These are phyloP conservation scores for Pituophis catenifer DNA, from an alignment of 2,113 vertebrate species.

Conservation along the genomic window DNA sequence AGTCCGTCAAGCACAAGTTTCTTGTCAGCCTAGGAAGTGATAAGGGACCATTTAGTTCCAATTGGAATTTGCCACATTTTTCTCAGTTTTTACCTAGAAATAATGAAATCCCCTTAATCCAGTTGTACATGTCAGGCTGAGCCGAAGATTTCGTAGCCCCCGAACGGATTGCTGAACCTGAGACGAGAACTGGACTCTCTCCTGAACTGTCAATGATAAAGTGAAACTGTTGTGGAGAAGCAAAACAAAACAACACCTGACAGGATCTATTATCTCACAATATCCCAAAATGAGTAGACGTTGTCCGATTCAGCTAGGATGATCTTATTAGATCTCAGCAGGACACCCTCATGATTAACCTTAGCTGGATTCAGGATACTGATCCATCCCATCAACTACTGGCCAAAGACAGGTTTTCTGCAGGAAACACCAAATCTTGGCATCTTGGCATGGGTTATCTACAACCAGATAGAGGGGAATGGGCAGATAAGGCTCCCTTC, in stretches of 20 bases:
- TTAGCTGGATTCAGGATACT: too few relatives aligned
- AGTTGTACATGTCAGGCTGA: slow-evolving; percentile 33
- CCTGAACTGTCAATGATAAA: not conserved
- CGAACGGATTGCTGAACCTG: not conserved
- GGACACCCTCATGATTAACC: too few relatives aligned
- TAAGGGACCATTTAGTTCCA: slow-evolving; percentile 73
- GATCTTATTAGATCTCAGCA: too few relatives aligned
- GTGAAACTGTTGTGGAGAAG: too few relatives aligned
- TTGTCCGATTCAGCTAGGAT: too few relatives aligned
- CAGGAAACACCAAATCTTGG: not conserved
- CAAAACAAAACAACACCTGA: too few relatives aligned
- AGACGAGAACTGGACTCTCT: not conserved
- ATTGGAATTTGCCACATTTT: slow-evolving; percentile 82
- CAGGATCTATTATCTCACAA: too few relatives aligned
- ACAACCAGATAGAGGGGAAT: not conserved
- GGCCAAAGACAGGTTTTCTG: not conserved
- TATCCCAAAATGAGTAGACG: too few relatives aligned
- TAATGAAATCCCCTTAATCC: slow-evolving; percentile 83
- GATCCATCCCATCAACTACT: not conserved
- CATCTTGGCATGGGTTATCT: too few relatives aligned
- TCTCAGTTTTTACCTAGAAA: slow-evolving; percentile 80
- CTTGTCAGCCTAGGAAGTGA: slow-evolving; percentile 84
- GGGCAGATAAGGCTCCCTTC: not conserved
- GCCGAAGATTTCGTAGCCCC: not conserved
- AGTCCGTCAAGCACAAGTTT: slow-evolving; percentile 65